phyloP scores from a whole-genome alignment of 2,797 vertebrate species.

The Malurus leucopterus region DNA sequence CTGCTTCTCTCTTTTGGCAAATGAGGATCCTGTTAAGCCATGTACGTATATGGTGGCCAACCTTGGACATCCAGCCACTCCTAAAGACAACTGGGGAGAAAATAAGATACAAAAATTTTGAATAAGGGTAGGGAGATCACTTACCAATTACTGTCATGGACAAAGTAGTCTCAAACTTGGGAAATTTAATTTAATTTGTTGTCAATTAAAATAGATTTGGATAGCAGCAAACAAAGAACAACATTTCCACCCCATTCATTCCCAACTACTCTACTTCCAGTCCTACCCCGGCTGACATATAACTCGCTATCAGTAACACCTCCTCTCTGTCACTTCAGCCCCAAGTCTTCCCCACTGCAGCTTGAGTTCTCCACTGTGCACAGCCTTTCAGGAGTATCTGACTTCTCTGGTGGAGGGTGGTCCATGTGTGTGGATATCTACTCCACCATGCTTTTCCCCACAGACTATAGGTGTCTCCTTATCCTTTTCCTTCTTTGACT shows the following conservation, averaged over 20 bases:
- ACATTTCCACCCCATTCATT: fast-evolving
- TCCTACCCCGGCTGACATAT: background rate
- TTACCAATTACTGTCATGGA: background rate
- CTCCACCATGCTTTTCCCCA: background rate
- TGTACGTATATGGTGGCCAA: fast-evolving
- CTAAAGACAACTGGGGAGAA: background rate
- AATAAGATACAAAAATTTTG: background rate
- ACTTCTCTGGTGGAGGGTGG: background rate
- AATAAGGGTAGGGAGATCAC: background rate
- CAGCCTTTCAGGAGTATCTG: background rate
- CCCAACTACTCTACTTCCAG: background rate
- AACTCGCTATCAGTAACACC: background rate
- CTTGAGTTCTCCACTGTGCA: fast-evolving
- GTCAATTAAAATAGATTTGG: background rate
- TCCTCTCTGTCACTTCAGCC: background rate
- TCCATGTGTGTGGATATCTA: background rate
- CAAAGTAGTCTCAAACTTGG: background rate
- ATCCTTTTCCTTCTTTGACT: background rate
- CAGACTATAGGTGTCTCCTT: background rate
- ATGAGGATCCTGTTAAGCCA: background rate
- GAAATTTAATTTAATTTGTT: background rate
- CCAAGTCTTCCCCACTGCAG: background rate
- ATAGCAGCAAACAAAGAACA: background rate
- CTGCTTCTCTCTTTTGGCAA: background rate
- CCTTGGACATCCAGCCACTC: background rate